These are phyloP conservation scores for Microplitis demolitor DNA, from an alignment of 1,140 invertebrate genomes.

Conservation along the genomic window DNA sequence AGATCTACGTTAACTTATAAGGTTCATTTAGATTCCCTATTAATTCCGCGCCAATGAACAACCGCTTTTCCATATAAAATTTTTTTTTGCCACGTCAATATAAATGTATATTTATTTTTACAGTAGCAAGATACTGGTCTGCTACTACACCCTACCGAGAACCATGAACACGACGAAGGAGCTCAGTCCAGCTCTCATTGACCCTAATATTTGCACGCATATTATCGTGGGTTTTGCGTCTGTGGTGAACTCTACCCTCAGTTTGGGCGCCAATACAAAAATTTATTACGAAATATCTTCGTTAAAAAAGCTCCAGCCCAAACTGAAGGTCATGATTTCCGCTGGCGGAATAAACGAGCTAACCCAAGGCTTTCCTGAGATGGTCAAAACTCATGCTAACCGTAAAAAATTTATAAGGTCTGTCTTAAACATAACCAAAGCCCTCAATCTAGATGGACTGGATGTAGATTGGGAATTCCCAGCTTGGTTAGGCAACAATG, in stretches of 20 bases:
- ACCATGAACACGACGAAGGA: conserved; percentile 43
- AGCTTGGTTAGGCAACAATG: conserved; percentile 47
- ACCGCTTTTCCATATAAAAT: neutral
- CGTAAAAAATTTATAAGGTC: conserved; percentile 76
- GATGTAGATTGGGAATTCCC: conserved; percentile 92
- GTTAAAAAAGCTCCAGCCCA: conserved; percentile 69
- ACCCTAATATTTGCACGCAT: conserved; percentile 79
- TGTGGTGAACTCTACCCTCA: conserved; percentile 68
- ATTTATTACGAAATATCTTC: conserved; percentile 63
- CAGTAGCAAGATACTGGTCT: conserved; percentile 49
- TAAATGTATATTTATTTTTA: neutral
- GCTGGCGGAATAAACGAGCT: conserved; percentile 71
- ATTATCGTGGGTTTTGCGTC: conserved; percentile 77
- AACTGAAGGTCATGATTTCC: conserved; percentile 79
- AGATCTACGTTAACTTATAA: no score
- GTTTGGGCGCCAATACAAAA: conserved; percentile 50
- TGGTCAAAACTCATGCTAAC: conserved; percentile 71
- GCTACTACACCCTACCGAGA: conserved; percentile 70
- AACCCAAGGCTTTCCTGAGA: conserved; percentile 67
- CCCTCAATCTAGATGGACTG: conserved; percentile 76
- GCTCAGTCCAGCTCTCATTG: conserved; percentile 65
- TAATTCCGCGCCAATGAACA: no score
- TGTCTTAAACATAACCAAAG: conserved; percentile 66
- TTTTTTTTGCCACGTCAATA: no score
- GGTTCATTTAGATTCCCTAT: no score